Conservation (phyloP, 2,113 vertebrate genomes). For the Aepyceros melampus region DNA sequence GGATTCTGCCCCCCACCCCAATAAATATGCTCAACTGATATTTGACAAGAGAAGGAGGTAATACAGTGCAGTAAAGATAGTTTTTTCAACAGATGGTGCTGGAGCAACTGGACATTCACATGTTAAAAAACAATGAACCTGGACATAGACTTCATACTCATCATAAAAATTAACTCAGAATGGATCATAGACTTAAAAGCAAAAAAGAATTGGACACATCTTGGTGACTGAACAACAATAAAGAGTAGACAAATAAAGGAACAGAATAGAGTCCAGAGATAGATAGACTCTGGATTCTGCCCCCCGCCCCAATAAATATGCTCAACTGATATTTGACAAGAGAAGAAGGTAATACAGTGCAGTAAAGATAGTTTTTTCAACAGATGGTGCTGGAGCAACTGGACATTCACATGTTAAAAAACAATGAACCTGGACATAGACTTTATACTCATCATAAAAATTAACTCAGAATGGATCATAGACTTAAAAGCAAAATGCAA, state of each 20-base stretch:
- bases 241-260: neutral
- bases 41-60: neutral
- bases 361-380: neutral
- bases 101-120: neutral
- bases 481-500: neutral
- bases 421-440: neutral
- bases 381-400: neutral
- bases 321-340: neutral
- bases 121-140: neutral
- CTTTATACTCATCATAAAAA: neutral
- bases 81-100: neutral
- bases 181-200: neutral
- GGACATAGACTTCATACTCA: neutral
- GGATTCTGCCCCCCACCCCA: accelerated
- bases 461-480: neutral
- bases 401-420: neutral
- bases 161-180: neutral
- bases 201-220: neutral
- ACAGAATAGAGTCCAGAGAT: neutral
- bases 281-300: neutral
- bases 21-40: neutral
- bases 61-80: neutral
- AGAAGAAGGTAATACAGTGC: neutral
- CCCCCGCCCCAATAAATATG: neutral
- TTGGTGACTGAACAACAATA: neutral